Base-by-base conservation (phyloP, 2,888 invertebrate species). In the Isotomurus palustris region DNA sequence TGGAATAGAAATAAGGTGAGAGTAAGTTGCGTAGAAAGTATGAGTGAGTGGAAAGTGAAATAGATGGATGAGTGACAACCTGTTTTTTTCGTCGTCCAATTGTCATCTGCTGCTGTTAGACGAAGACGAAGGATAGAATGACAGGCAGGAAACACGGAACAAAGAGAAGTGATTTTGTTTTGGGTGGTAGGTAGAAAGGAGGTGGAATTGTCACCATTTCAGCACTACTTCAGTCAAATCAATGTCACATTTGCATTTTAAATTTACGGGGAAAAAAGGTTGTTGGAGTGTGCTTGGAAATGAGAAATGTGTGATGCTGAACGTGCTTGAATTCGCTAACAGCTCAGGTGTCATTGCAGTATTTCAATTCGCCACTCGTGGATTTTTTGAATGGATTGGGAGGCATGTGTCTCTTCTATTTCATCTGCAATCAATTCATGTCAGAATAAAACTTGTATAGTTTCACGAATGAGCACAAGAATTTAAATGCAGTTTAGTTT, bases 1-100 rank as follows among this genome's bases (percentile, higher is more conserved):
- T 43, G 43, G 43, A 43, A 43, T 43, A 22, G 43, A 22, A 43
- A 43, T 43, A 43, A 43, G 43, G 43, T 43, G 43, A 8, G 19
- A 38, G 38, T 43, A 43, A 43, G 24, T 43, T 17, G 43, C 21
- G 43, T 43, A 17, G 43, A 32, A 32, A 10, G 14, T 32, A 8
- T 32, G 32, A 10, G 14, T 14, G 14, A 32, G 14, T 32, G 43
- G 19, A 43, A 22, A 43, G 12, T 21, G 14, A 32, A 10, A 14
- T 32, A 32, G 14, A 43, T 43, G 43, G 43, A 43, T 24, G 43
- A 43, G 43, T 43, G 43, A 43, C 43, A 43, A 12, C 6, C 22
- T 43, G 43, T 19, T 43, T 12, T 43, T 43, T 24, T 43, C 24
- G 43, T 43, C 43, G 24, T 43, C 24, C n/a, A n/a, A n/a, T n/a